Conservation (phyloP, 2,113 vertebrate species). For the Hystrix cristata region DNA sequence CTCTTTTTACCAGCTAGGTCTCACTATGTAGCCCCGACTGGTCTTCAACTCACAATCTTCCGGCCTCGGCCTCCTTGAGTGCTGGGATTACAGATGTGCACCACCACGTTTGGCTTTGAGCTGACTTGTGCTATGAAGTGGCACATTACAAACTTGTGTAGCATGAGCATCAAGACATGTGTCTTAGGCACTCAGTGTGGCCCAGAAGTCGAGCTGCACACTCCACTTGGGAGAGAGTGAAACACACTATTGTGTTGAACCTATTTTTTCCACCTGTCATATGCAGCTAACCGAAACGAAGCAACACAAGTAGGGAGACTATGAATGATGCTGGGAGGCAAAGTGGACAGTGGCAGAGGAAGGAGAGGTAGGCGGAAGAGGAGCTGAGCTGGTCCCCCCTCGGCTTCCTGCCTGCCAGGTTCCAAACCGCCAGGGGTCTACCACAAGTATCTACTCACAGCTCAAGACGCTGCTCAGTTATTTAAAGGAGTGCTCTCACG, state of each 20-base stretch:
- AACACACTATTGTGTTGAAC: not conserved
- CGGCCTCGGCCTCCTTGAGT: not conserved
- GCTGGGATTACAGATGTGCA: not conserved
- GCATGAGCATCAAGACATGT: not conserved
- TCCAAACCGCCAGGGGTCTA: not conserved
- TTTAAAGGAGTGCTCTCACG: not conserved
- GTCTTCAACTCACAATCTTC: not conserved
- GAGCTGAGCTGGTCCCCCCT: not conserved
- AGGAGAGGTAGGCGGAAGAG: not conserved
- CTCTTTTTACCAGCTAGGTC: not conserved
- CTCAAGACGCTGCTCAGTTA: not conserved
- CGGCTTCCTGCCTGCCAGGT: not conserved
- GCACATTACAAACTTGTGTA: not conserved
- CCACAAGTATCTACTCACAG: not conserved
- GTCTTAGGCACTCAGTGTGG: not conserved
- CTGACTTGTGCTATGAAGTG: not conserved
- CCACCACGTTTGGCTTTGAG: not conserved
- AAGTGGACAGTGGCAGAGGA: too few species aligned
- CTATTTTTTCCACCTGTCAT: not conserved
- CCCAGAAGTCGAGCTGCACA: too few species aligned
- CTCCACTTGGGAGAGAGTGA: not conserved
- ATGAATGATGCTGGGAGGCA: accelerated
- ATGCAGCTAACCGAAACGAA: not conserved
- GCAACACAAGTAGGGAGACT: not conserved
- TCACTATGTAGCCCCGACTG: not conserved